Evolutionary conservation across 2,113 vertebrate species (phyloP), one percentile per base, ranked within the genome.

Genomic region (Gila orcuttii): DNA sequence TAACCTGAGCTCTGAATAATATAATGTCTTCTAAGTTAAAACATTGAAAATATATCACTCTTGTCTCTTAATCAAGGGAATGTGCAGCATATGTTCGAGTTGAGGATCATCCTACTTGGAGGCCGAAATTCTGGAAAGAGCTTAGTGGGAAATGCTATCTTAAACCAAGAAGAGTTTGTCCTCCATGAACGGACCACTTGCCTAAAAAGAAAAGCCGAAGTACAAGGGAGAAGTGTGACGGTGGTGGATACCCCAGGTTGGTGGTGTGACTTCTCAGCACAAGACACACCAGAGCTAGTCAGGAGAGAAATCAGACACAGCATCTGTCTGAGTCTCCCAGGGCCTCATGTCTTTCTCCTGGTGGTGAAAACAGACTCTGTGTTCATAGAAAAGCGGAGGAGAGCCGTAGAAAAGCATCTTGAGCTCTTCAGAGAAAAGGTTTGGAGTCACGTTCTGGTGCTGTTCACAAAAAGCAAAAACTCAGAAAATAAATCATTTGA

Each of bases 221-320:
- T 88, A 83, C 82, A 81, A 0, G 87, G 92, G 0, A 57, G 73
- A 6, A 45, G 89, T 90, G 66, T 95, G 66, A 89, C 86, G 0
- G 93, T 95, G 84, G 93, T 94, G 82, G 94, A 95, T 90, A 87
- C 93, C 0, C 94, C 94, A 0, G 93, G 94, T 36, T 94, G 94
- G 94, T 91, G 92, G 93, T 94, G 93, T 39, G 93, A 94, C 86
- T 92, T 91, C 59, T 74, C 88, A 3, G 81, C 69, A 2, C 76
- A 66, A 47, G 92, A 93, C 59, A 93, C 92, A 0, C 83, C 90
- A 0, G 62, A 73, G 52, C 87, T 93, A 33, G 90, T 94, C 80
- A 93, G 91, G 57, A 79, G 89, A 66, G 93, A 94, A 90, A 88
- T 95, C 1, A 19, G 77, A 0, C 82, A 78, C 85, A 92, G 93